phyloP scores from a whole-genome alignment of 2,888 invertebrate genomes.

The Tipula unca region DNA sequence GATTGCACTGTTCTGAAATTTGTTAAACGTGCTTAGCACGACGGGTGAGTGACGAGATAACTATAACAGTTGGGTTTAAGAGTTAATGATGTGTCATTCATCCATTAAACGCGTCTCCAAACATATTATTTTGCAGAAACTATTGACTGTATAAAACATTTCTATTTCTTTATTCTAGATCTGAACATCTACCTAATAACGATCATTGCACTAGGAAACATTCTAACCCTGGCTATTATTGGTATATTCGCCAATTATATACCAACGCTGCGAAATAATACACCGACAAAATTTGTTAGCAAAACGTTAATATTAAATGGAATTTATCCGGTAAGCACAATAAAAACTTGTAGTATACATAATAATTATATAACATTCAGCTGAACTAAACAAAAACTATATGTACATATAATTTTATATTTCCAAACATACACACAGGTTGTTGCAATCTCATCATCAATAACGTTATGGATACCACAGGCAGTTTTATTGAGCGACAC shows the following conservation, averaged over 20 bases:
- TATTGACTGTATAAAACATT: not conserved
- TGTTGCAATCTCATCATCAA: conserved; percentile 34
- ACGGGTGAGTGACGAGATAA: no score
- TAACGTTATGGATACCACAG: conserved; percentile 36
- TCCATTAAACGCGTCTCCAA: no score
- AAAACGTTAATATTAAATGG: conserved; percentile 29
- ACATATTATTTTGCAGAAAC: no score
- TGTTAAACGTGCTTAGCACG: no score
- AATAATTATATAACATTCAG: not conserved
- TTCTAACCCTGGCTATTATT: not conserved
- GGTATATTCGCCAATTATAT: not conserved
- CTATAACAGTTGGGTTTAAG: no score
- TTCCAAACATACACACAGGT: conserved; percentile 23
- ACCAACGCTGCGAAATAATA: not conserved
- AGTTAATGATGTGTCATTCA: no score
- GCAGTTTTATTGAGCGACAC: conserved; percentile 38
- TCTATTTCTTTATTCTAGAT: not conserved
- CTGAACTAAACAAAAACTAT: not conserved
- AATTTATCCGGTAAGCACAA: conserved; percentile 31
- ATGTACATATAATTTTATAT: not conserved
- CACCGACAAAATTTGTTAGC: conserved; percentile 8
- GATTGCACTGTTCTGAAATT: no score
- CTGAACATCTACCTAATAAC: not conserved
- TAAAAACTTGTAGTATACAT: no score
- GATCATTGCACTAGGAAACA: not conserved